Evolutionary conservation across 1,140 invertebrate species (phyloP), one percentile per base, ranked within the genome.

Genomic region (Kradibia gibbosae): DNA sequence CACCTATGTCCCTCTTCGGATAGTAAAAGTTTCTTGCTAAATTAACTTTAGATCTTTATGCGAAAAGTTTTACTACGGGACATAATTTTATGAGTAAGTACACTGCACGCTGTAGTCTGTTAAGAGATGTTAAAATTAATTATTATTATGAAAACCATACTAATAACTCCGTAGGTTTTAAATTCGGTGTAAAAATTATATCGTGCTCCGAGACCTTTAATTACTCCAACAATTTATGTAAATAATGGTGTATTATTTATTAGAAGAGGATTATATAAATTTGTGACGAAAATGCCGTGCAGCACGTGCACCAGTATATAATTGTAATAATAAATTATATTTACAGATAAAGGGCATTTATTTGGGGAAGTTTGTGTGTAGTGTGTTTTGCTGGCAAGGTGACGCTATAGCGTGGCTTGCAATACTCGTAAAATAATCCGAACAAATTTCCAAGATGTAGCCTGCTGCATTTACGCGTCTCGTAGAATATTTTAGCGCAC

Each of bases 41-140:
- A 82, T 82, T 82, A 78, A 82, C 81, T 79, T 74, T 57, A 48
- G 73, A 10, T 76, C 81, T 78, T 82, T 82, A 82, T 82, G 81
- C 76, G 81, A 79, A 82, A 82, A 82, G 81, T 82, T 82, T 82
- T 34, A 60, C 76, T 72, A 34, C 55, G 36, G 31, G 71, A 77
- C 81, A 79, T 79, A 82, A 82, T 79, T 82, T 79, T 74, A 75
- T 74, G 81, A 82, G 62, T 67, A 72, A 71, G 53, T 82, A 67
- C 55, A 17, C 48, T 13, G 25, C 60, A 36, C 55, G 39, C 20
- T 25, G 28, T n/a, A 65, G 55, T 55, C 71, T 67, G 71, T 70
- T 76, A 72, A 60, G 45, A 39, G 53, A 62, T 53, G 25, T 15
- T 60, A 45, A 22, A 78, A 78, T 82, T 78, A 82, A 82, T 78